Percentiles rank a stretch among this genome's conserved stretches.
Evolutionary conservation across 1,140 invertebrate species (phyloP).

Genomic region (Pseudomyrmex pallidus): DNA sequence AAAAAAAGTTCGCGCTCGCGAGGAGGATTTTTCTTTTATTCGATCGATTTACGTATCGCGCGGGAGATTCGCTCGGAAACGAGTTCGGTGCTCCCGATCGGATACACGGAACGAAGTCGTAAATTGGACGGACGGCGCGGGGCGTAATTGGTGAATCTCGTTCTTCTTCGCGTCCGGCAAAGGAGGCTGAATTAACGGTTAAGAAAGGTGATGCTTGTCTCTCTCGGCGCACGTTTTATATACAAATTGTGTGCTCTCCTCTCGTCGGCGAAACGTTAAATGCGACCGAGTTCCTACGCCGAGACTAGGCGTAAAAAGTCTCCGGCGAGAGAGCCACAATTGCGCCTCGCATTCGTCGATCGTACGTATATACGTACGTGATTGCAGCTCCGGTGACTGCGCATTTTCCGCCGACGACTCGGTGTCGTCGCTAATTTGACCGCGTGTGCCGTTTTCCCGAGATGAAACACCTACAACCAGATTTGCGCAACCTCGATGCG

Average conservation of each 20-base stretch:
- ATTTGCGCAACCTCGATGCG: background rate
- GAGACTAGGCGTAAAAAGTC: constrained; percentile 68
- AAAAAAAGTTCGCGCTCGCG: background rate
- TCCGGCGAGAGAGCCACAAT: constrained; percentile 18
- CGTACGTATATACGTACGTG: background rate
- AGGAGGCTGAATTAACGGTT: constrained; percentile 74
- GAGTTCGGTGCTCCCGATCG: constrained; percentile 9
- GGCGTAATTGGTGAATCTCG: constrained; percentile 63
- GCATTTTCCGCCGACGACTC: background rate
- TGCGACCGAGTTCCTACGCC: constrained; percentile 75
- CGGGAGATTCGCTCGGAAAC: background rate
- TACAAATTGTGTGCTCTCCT: constrained; percentile 29
- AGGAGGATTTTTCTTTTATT: background rate
- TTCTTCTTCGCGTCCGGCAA: constrained; percentile 49
- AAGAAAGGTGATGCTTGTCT: constrained; percentile 22
- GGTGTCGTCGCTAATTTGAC: constrained; percentile 20
- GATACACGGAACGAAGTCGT: constrained; percentile 43
- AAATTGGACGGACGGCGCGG: constrained; percentile 48
- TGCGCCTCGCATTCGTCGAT: background rate
- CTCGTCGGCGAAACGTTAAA: constrained; percentile 65
- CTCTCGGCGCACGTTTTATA: background rate
- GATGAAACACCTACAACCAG: background rate
- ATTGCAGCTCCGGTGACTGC: constrained; percentile 9
- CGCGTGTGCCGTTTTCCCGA: constrained; percentile 17
- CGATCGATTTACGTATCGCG: background rate